Evolutionary conservation across 2,797 vertebrate species (phyloP).

Genomic region (Myripristis murdjan): DNA sequence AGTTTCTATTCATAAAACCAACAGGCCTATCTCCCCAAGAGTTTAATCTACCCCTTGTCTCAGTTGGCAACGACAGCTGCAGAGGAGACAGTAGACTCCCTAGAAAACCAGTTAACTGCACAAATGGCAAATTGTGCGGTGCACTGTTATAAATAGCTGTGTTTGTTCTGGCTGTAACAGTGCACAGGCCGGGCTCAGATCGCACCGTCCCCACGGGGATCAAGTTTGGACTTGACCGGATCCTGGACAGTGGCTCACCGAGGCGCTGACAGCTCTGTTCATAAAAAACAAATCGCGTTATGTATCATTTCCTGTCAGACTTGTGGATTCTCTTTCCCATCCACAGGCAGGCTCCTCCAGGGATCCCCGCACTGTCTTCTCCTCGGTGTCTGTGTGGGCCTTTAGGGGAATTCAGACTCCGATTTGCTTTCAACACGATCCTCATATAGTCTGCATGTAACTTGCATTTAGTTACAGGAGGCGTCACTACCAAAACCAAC

Average conservation of each 20-base stretch:
- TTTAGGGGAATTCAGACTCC: constrained; percentile 50
- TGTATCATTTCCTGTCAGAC: constrained; percentile 69
- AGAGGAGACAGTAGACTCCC: constrained; percentile 71
- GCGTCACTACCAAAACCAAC: constrained; percentile 25
- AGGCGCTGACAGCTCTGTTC: constrained; percentile 77
- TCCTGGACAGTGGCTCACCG: constrained; percentile 71
- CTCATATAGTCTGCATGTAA: not conserved
- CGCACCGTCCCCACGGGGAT: constrained; percentile 83
- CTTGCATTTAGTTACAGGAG: constrained; percentile 2
- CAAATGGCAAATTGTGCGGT: constrained; percentile 83
- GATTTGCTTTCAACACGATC: constrained; percentile 26
- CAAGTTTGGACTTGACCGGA: constrained; percentile 85
- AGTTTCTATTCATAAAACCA: constrained; percentile 54
- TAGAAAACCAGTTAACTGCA: constrained; percentile 70
- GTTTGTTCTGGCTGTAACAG: constrained; percentile 82
- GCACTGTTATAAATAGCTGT: constrained; percentile 86
- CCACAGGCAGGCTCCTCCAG: constrained; percentile 12
- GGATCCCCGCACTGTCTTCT: constrained; percentile 20
- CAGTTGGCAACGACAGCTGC: constrained; percentile 82
- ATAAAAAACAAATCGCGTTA: constrained; percentile 67
- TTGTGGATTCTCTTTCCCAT: constrained; percentile 44
- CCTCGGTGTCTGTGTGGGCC: constrained; percentile 39
- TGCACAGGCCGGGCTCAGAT: constrained; percentile 63
- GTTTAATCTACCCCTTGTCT: constrained; percentile 60
- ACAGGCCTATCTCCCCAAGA: constrained; percentile 34